Evolutionary conservation across 2,888 invertebrate species (phyloP).

Genomic region (Ochlodes sylvanus): DNA sequence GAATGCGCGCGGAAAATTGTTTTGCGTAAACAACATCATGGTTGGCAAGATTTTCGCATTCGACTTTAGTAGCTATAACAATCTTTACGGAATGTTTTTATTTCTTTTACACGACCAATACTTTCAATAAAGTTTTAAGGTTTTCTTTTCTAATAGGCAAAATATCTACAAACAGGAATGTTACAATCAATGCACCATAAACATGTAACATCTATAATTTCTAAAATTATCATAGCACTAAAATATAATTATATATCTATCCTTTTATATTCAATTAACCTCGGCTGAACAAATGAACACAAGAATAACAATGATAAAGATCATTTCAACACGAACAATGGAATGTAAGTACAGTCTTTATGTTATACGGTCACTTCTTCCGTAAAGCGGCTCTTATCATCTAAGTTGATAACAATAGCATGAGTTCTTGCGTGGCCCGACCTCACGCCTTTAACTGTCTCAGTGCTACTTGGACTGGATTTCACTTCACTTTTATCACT

Average conservation of each 20-base stretch:
- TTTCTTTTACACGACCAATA: neutral
- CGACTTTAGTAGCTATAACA: neutral
- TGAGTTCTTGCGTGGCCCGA: constrained; percentile 90
- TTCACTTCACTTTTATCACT: constrained; percentile 72
- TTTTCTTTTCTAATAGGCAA: neutral
- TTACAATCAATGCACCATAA: neutral
- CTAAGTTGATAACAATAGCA: constrained; percentile 91
- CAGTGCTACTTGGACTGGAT: constrained; percentile 70
- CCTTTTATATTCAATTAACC: neutral
- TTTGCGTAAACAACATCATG: neutral
- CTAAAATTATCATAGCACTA: neutral
- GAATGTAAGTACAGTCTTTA: constrained; percentile 63
- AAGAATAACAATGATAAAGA: constrained; percentile 18
- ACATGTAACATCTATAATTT: neutral
- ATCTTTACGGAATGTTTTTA: neutral
- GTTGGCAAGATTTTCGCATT: neutral
- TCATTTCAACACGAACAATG: constrained; percentile 21
- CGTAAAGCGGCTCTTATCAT: constrained; percentile 92
- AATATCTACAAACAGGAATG: neutral
- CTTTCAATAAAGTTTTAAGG: neutral
- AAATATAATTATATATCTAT: neutral
- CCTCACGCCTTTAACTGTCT: constrained; percentile 69
- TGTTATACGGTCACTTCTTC: constrained; percentile 90
- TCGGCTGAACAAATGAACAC: constrained; percentile 29
- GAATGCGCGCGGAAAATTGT: neutral